Percentiles rank a stretch among this genome's conserved stretches.
Conservation (phyloP, 2,888 invertebrate genomes). For the Leptopilina drosophilae region DNA sequence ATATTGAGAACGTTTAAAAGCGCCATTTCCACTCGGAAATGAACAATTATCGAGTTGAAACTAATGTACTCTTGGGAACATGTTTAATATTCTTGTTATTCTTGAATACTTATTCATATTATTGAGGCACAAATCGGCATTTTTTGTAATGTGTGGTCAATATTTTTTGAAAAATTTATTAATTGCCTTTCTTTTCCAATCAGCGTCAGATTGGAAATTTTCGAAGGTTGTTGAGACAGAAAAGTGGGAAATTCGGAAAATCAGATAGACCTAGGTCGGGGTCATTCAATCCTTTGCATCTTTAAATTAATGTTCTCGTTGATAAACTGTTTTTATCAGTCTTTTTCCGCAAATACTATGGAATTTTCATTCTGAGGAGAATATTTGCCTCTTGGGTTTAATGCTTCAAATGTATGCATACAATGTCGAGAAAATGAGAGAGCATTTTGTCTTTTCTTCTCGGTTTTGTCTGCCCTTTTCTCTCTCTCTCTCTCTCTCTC, state of each 20-base stretch:
- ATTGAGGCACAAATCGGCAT: not conserved
- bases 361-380: too few relatives aligned
- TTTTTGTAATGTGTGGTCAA: too few relatives aligned
- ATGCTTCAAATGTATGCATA: conserved; percentile 1
- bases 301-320: too few relatives aligned
- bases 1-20: conserved; percentile 22
- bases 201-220: too few relatives aligned
- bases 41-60: conserved; percentile 26
- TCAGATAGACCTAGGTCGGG: too few relatives aligned
- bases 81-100: not conserved
- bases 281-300: too few relatives aligned
- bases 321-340: too few relatives aligned
- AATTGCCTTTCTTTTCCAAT: too few relatives aligned
- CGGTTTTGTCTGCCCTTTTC: conserved; percentile 27
- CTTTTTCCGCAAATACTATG: too few relatives aligned
- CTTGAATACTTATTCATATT: not conserved
- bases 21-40: conserved; percentile 25
- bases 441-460: conserved; percentile 38
- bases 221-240: too few relatives aligned
- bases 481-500: not conserved
- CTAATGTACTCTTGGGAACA: not conserved
- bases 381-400: not conserved
- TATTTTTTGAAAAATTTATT: too few relatives aligned
- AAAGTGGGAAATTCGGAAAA: too few relatives aligned
- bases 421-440: not conserved